Percentiles rank a stretch among this genome's conserved stretches.
Evolutionary conservation across 92 coral and sea anemone species (phyloP).

Genomic region (Zoanthus gigantus): DNA sequence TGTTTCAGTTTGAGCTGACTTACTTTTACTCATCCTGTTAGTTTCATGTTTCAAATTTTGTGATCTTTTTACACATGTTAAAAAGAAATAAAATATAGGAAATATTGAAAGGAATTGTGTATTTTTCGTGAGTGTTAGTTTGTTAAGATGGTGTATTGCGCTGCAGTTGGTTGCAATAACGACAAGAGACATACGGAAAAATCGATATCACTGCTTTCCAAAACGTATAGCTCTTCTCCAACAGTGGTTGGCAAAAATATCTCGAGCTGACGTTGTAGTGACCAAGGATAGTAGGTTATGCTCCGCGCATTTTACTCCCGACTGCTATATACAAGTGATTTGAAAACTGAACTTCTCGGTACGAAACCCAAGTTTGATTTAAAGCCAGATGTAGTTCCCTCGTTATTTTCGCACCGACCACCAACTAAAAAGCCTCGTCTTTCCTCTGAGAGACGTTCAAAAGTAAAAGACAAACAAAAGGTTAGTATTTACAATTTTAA

Average conservation of each 20-base stretch:
- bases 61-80: not conserved
- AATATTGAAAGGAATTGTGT: not conserved
- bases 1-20: too few relatives aligned
- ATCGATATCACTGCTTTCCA: conserved; percentile 22
- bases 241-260: conserved; percentile 49
- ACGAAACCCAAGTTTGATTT: not conserved
- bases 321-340: conserved; percentile 34
- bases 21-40: not conserved
- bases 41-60: not conserved
- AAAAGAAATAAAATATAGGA: not conserved
- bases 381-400: conserved; percentile 30
- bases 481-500: conserved; percentile 4
- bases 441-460: conserved; percentile 37
- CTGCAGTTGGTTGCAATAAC: conserved; percentile 1
- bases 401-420: conserved; percentile 32
- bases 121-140: not conserved
- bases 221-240: conserved; percentile 22
- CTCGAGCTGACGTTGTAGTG: conserved; percentile 17
- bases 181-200: conserved; percentile 5
- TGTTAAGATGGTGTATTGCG: not conserved
- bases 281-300: conserved; percentile 41
- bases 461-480: conserved; percentile 23
- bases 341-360: conserved; percentile 42
- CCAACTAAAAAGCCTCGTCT: conserved; percentile 39
- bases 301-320: conserved; percentile 35